Evolutionary conservation across 2,888 invertebrate species (phyloP), one percentile per base, ranked within the genome.

Genomic region (Xylophagus ater): DNA sequence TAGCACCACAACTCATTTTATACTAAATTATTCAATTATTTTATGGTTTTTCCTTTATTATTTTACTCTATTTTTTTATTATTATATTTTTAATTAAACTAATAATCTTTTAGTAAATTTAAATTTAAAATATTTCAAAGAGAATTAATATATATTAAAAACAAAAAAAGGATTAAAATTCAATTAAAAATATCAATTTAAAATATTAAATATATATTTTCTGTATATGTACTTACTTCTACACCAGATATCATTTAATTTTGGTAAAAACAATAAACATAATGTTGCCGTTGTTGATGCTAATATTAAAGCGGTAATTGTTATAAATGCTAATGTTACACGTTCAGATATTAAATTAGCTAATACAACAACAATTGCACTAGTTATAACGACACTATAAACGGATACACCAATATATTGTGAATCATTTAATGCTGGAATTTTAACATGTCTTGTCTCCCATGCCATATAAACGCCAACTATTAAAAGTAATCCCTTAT

Each of bases 401-500:
- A 92, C 90, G 51, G 87, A 89, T 60, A 92, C 81, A 9, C 87
- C 92, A 50, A 93, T 92, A 62, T 90, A 89, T 58, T 89, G 86
- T 4, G 90, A 90, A 66, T 93, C 92, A 65, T 92, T 92, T 18
- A 93, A 67, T 0, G 86, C 88, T 10, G 88, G 83, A 51, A 92
- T 87, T 67, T 90, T 89, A 17, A 93, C 88, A 60, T 85, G 81
- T 36, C 87, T 75, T 8, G 92, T 93, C 67, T 90, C 89, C 92
- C 92, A 92, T 1, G 92, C 92, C 90, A 92, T 90, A 67, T 89
- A 92, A 4, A 89, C 83, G 0, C 90, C 92, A 44, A 90, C 88
- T 20, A 89, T 74, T 12, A 92, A 72, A 13, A 92, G 71, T 0
- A 92, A 71, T 2, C 87, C 88, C 63, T 92, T 92, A 70, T 92